Evolutionary conservation across 2,797 vertebrate genomes (phyloP).

Genomic region (Phrynocephalus forsythii): DNA sequence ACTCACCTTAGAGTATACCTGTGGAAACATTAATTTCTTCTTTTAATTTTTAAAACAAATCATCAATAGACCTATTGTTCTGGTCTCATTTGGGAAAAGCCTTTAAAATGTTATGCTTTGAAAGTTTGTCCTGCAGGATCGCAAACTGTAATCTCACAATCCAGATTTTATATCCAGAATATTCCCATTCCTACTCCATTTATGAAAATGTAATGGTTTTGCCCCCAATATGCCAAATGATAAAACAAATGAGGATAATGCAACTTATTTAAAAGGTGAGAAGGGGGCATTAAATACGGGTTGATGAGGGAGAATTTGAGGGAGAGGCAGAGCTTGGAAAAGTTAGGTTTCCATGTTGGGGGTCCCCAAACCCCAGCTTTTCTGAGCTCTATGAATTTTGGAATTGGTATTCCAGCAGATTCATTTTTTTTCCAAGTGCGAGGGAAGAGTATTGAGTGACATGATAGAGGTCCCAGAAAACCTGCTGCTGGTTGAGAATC

Average conservation of each 20-base stretch:
- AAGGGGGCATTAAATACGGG: neutral
- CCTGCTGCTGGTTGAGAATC: constrained; percentile 18
- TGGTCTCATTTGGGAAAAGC: neutral
- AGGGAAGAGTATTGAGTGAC: constrained; percentile 10
- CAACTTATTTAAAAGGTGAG: neutral
- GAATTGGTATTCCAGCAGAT: too few species aligned
- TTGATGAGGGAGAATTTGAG: neutral
- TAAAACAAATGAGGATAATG: neutral
- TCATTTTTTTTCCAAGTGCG: too few species aligned
- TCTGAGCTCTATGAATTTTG: too few species aligned
- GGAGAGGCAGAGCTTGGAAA: too few species aligned
- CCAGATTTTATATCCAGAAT: constrained; percentile 1
- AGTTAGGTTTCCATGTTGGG: too few species aligned
- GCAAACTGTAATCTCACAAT: neutral
- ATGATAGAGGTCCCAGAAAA: constrained; percentile 17
- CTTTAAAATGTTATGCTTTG: neutral
- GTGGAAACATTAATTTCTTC: neutral
- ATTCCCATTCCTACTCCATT: neutral
- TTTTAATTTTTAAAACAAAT: constrained; percentile 3
- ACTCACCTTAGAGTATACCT: neutral
- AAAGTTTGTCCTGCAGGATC: neutral
- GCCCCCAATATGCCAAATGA: neutral
- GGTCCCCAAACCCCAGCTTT: too few species aligned
- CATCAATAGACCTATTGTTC: neutral
- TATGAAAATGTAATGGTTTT: neutral